Evolutionary conservation across 1,140 invertebrate species (phyloP), one percentile per base, ranked within the genome.

Genomic region (Brachionus paranguensis): DNA sequence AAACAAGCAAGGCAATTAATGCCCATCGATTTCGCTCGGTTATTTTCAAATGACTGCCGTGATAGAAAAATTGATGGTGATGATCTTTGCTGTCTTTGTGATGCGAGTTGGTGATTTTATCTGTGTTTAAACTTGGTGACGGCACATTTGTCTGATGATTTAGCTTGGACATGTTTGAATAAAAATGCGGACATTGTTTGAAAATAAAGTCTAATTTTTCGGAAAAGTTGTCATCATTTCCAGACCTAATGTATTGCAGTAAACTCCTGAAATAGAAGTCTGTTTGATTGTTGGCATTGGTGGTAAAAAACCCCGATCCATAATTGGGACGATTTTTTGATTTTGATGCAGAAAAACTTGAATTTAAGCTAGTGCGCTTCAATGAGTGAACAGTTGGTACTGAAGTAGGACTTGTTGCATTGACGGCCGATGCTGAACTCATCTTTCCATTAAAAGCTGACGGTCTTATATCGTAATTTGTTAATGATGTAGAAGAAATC

Each of bases 171-270:
- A 24, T 74, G 17, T 41, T 43, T 4, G 11, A 29, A 24, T 27
- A 50, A 76, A 70, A 70, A 37, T 47, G 12, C 3, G 78, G 78
- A 41, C 78, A 81, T 81, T 81, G 78, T 29, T 45, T 60, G n/a
- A 81, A 33, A 24, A 81, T 60, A 64, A 81, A 81, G 24, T 60
- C 64, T 45, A 81, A 41, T 68, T 81, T 81, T 81, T 81, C 78
- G 8, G 37, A 24, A 47, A 45, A 81, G 45, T 81, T 81, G 5
- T 37, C 50, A 20, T 12, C 17, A 24, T 68, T 68, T 6, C 78
- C 78, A 17, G 78, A 81, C 14, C 78, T 60, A 41, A 68, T 55
- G 10, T 64, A 81, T n/a, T 53, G 50, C 14, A 81, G 8, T 43
- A 81, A 47, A n/a, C 50, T 64, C n/a, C 41, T 60, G 14, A 81